Evolutionary conservation across 2,888 invertebrate species (phyloP).

Genomic region (Hylaea fasciaria): DNA sequence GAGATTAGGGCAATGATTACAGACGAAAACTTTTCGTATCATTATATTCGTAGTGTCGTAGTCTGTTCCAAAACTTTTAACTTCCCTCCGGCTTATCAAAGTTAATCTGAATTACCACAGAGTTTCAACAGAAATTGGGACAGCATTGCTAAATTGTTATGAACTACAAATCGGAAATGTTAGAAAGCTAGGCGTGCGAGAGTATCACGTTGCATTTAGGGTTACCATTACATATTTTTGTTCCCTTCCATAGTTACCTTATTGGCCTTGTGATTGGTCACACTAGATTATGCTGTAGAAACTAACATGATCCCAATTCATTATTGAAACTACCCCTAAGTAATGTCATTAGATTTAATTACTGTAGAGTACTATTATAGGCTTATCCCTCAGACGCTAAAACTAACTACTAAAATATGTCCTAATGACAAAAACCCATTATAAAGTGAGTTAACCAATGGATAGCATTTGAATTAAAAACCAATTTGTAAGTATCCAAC

Average conservation of each 20-base stretch:
- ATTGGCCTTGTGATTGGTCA: not conserved
- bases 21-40: too few relatives aligned
- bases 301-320: too few relatives aligned
- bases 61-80: not conserved
- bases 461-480: too few relatives aligned
- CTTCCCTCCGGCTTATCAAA: not conserved
- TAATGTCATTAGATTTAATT: too few relatives aligned
- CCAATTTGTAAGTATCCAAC: too few relatives aligned
- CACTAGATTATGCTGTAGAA: not conserved
- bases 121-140: slow-evolving; percentile 18
- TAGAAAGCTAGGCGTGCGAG: slow-evolving; percentile 16
- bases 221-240: slow-evolving; percentile 1
- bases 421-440: too few relatives aligned
- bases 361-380: too few relatives aligned
- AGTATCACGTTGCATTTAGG: slow-evolving; percentile 16
- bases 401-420: too few relatives aligned
- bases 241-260: not conserved
- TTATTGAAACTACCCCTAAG: too few relatives aligned
- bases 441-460: too few relatives aligned
- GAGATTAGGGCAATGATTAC: too few relatives aligned
- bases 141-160: slow-evolving; percentile 26
- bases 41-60: not conserved
- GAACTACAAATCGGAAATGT: slow-evolving; percentile 30
- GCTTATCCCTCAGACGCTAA: too few relatives aligned
- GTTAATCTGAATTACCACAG: slow-evolving; percentile 11